A percentile compares a stretch with the other conserved stretches of the same genome.
Evolutionary conservation across 2,888 invertebrate species (phyloP).

Genomic region (Ormyrus thymus): DNA sequence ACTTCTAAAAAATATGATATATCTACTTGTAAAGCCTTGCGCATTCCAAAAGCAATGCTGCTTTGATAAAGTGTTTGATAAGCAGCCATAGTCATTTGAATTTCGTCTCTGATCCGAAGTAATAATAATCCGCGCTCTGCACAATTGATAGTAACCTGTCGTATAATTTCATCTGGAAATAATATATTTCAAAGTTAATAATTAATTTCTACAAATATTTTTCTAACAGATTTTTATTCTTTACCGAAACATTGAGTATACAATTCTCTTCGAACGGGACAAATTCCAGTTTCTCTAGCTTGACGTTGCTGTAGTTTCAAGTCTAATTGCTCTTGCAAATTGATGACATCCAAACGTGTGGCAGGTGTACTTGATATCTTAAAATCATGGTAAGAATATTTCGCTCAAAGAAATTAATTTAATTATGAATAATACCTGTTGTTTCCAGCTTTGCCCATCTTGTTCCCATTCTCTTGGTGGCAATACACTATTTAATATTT

Average conservation of each 20-base stretch:
- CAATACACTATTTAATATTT: conserved; percentile 93
- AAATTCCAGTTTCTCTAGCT: conserved; percentile 97
- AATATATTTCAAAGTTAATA: neutral
- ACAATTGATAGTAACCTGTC: conserved; percentile 98
- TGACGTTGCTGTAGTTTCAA: conserved; percentile 92
- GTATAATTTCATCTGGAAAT: conserved; percentile 85
- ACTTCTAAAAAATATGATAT: neutral
- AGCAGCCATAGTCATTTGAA: conserved; percentile 96
- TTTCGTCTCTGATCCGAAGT: conserved; percentile 94
- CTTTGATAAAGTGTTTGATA: conserved; percentile 98
- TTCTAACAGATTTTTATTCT: neutral
- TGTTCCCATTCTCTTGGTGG: conserved; percentile 98
- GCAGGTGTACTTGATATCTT: conserved; percentile 97
- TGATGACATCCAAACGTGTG: conserved; percentile 95
- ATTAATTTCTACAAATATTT: neutral
- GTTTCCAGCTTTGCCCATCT: conserved; percentile 93
- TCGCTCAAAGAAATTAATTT: neutral
- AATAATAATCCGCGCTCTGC: conserved; percentile 96
- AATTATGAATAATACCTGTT: conserved; percentile 78
- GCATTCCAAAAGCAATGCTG: conserved; percentile 97
- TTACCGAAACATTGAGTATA: conserved; percentile 96
- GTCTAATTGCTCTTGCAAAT: conserved; percentile 96
- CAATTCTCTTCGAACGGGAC: conserved; percentile 93
- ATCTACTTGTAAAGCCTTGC: conserved; percentile 92
- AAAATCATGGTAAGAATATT: neutral